Conservation (phyloP, 2,797 vertebrate genomes). For the Leucoraja ocellata region DNA sequence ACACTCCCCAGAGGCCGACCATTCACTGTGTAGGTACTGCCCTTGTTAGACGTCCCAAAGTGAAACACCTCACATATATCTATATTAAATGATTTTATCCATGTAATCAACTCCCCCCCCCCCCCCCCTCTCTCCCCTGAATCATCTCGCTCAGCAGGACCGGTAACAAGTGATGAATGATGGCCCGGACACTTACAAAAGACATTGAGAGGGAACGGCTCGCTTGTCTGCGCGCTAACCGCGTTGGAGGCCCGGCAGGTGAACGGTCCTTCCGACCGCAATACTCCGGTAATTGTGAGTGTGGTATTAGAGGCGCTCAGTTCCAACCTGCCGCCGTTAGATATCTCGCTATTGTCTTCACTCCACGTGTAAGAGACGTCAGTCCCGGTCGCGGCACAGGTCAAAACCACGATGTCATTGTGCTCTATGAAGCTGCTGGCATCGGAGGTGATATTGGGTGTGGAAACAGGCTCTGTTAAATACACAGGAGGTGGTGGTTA, state of each 20-base stretch:
- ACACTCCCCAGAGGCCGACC: no score
- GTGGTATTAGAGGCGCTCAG: conserved; percentile 38
- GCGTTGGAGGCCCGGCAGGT: conserved; percentile 35
- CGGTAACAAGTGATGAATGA: background rate
- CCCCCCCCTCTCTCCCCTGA: no score
- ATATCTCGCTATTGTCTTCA: conserved; percentile 27
- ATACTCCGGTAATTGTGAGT: conserved; percentile 39
- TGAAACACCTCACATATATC: no score
- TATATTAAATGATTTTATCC: no score
- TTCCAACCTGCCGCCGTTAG: background rate
- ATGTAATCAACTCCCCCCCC: no score
- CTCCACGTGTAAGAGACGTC: conserved; percentile 39
- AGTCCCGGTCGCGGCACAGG: background rate
- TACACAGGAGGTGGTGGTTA: conserved; percentile 10
- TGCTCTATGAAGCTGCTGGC: background rate
- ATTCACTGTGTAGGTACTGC: no score
- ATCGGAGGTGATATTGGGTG: conserved; percentile 31
- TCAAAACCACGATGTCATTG: conserved; percentile 36
- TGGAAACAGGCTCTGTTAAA: conserved; percentile 32
- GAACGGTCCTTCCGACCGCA: conserved; percentile 43
- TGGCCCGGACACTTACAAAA: conserved; percentile 40
- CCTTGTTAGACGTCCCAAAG: no score
- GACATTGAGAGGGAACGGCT: conserved; percentile 40
- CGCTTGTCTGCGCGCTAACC: background rate
- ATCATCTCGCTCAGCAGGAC: background rate